Evolutionary conservation across 2,888 invertebrate genomes (phyloP).

Genomic region (Oxyteleia sp.): DNA sequence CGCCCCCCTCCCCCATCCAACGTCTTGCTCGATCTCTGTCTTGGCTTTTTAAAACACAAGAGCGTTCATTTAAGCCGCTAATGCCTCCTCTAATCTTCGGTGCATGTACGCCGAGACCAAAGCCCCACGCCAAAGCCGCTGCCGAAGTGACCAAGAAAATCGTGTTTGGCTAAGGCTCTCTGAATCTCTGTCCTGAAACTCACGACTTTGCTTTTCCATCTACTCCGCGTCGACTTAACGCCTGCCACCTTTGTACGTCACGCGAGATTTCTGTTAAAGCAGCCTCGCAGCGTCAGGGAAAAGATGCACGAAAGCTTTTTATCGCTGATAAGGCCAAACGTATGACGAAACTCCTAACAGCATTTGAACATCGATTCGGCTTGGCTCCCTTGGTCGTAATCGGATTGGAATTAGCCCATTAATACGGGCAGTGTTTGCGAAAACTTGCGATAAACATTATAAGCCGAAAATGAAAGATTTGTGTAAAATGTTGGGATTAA

Average conservation of each 20-base stretch:
- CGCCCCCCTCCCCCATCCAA: background rate
- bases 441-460: background rate
- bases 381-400: background rate
- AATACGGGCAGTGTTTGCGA: background rate
- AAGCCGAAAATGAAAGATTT: no score
- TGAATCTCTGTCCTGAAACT: conserved; percentile 45
- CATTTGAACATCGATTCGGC: conserved; percentile 10
- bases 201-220: conserved; percentile 58
- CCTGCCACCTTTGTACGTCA: conserved; percentile 39
- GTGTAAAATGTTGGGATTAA: no score
- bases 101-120: conserved; percentile 46
- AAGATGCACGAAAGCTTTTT: conserved; percentile 48
- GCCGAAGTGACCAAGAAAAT: conserved; percentile 68
- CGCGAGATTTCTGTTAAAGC: conserved; percentile 43
- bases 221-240: conserved; percentile 51
- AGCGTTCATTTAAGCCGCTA: conserved; percentile 65
- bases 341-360: conserved; percentile 20
- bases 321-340: conserved; percentile 22
- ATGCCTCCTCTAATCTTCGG: conserved; percentile 64
- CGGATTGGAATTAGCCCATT: background rate
- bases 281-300: background rate
- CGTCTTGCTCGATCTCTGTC: conserved; percentile 24
- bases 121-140: conserved; percentile 47
- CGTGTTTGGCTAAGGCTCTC: conserved; percentile 66
- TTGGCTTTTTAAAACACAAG: conserved; percentile 61